Evolutionary conservation across 2,797 vertebrate genomes (phyloP), one percentile per base, ranked within the genome.

Genomic region (Stomatorhinus walkeri): DNA sequence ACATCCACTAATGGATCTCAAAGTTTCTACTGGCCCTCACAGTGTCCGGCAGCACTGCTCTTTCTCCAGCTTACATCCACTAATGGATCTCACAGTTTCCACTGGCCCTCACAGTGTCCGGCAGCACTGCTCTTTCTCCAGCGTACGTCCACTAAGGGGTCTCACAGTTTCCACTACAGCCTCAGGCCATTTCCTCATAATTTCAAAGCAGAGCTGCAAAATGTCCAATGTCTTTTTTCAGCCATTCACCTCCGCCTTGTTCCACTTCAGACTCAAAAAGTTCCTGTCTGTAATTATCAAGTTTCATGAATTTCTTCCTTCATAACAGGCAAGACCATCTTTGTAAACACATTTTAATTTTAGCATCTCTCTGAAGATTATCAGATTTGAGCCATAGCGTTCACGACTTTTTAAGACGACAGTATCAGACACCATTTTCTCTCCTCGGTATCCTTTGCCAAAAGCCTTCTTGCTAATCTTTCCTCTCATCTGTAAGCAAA

Each of bases 401-500:
- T 86, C 51, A 32, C 85, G 56, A 56, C 43, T 86, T 56, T 86
- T 86, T 40, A 36, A 86, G 24, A 86, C 0, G 49, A 40, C 22
- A 40, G 16, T 14, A 86, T 86, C 85, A 86, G 52, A 56, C 54
- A 59, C 24, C 16, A 2, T 40, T 86, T 86, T 40, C 12, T 49
- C 12, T 24, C 32, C 12, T 56, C 52, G 5, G 28, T 56, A 49
- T 49, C 43, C 24, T 51, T 85, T 24, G 48, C 83, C 24, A 51
- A 85, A 85, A 81, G 76, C 83, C 22, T n/a, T 24, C 83, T 85
- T 85, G 83, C 43, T 28, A 85, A 51, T 85, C 83, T 85, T 51
- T 48, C 48, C 83, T 24, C 46, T 49, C 83, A 85, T 51, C 83
- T 85, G 83, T 85, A 85, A 85, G 48, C 83, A 85, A 85, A 51